Evolutionary conservation across 2,113 vertebrate species (phyloP).

Genomic region (Camelus bactrianus): DNA sequence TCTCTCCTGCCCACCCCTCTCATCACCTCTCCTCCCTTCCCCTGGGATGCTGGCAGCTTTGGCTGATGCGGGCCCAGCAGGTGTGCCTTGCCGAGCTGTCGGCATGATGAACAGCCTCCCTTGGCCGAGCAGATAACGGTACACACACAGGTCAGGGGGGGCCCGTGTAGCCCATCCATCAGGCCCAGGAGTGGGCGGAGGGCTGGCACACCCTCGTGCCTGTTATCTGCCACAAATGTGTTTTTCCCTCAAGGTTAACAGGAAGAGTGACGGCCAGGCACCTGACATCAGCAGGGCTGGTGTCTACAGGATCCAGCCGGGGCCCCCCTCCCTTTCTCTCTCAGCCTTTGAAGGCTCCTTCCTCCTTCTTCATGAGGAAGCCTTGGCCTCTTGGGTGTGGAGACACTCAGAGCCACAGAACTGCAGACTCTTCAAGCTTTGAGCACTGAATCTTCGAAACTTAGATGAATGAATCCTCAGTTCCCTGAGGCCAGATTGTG

Average conservation of each 20-base stretch:
- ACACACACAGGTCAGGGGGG: slow-evolving; percentile 88
- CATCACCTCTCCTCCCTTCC: not conserved
- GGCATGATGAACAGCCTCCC: slow-evolving; percentile 88
- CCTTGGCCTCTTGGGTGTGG: not conserved
- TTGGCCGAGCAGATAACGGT: slow-evolving; percentile 87
- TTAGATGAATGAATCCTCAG: not conserved
- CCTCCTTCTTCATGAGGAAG: not conserved
- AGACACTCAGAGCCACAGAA: not conserved
- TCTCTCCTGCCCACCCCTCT: not conserved
- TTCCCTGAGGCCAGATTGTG: not conserved
- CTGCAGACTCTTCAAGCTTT: not conserved
- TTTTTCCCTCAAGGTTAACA: slow-evolving; percentile 88
- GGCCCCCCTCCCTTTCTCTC: not conserved
- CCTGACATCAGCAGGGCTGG: slow-evolving; percentile 73
- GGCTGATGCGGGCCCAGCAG: slow-evolving; percentile 64
- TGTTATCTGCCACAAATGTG: slow-evolving; percentile 86
- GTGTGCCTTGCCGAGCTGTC: slow-evolving; percentile 82
- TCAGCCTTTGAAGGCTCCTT: not conserved
- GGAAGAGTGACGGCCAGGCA: slow-evolving; percentile 84
- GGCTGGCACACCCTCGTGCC: slow-evolving; percentile 82
- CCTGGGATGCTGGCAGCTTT: not conserved
- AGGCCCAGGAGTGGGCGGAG: slow-evolving; percentile 76
- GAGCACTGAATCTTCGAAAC: not conserved
- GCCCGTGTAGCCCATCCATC: slow-evolving; percentile 90
- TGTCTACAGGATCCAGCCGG: not conserved